phyloP scores from a whole-genome alignment of 2,113 vertebrate species.

The Trachemys scripta region DNA sequence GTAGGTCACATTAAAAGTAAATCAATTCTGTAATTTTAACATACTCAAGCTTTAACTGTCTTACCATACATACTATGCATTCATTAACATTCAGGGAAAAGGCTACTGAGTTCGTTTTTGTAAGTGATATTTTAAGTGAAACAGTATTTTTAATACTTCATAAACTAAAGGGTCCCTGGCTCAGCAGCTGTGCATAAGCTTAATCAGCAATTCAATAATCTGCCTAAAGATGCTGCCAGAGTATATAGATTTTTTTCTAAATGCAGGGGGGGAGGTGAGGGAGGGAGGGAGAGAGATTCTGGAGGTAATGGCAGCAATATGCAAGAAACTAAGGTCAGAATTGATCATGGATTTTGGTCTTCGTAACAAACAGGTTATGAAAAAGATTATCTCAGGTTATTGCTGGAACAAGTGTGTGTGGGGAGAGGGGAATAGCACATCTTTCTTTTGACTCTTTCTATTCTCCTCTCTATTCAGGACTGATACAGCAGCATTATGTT shows the following conservation, averaged over 20 bases:
- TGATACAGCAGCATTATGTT: neutral
- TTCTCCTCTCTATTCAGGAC: neutral
- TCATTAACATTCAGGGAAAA: neutral
- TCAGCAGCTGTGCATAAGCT: neutral
- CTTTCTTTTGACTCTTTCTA: neutral
- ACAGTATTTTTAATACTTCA: neutral
- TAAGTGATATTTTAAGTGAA: neutral
- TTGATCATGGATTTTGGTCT: neutral
- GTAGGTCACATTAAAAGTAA: neutral
- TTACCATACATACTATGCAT: neutral
- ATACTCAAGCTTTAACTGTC: neutral
- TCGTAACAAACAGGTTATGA: neutral
- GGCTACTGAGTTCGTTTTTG: neutral
- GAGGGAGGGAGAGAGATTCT: rapidly evolving
- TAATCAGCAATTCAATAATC: neutral
- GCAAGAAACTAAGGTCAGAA: neutral
- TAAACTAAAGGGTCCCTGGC: neutral
- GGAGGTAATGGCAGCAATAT: neutral
- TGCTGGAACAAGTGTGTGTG: neutral
- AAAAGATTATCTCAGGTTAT: neutral
- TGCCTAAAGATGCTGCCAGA: neutral
- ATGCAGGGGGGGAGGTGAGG: rapidly evolving
- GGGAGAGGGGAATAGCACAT: neutral
- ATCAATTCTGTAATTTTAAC: neutral
- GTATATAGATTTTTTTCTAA: neutral